These are phyloP conservation scores for Gasterosteus nipponicus DNA, from an alignment of 2,113 vertebrate genomes.

Conservation along the genomic window DNA sequence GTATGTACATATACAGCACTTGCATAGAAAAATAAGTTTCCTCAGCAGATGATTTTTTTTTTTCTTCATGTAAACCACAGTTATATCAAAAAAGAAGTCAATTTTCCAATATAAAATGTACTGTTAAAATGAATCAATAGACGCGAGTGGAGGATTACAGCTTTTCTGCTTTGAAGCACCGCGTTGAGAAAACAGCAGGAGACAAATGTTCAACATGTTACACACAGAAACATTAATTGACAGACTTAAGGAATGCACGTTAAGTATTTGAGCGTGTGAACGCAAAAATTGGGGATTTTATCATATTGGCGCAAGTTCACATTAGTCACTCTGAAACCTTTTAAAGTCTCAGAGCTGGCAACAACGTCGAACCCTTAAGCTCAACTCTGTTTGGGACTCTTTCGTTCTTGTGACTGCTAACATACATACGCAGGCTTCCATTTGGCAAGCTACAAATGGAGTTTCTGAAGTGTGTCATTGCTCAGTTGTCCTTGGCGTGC, in stretches of 20 bases:
- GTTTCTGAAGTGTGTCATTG: slow-evolving; percentile 62
- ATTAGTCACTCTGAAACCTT: slow-evolving; percentile 50
- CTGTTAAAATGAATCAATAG: slow-evolving; percentile 70
- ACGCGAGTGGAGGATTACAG: slow-evolving; percentile 52
- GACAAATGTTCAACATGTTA: slow-evolving; percentile 49
- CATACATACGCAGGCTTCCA: slow-evolving; percentile 49
- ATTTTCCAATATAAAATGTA: slow-evolving; percentile 77
- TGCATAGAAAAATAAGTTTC: slow-evolving; percentile 85
- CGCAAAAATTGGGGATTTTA: slow-evolving; percentile 42
- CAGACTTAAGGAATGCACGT: slow-evolving; percentile 72
- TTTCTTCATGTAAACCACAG: slow-evolving; percentile 75
- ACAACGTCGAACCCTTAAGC: slow-evolving; percentile 47
- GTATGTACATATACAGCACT: slow-evolving; percentile 81
- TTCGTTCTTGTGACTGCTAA: slow-evolving; percentile 46
- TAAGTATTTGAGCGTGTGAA: slow-evolving; percentile 61
- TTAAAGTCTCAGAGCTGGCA: slow-evolving; percentile 51
- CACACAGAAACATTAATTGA: slow-evolving; percentile 61
- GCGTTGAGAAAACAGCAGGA: slow-evolving; percentile 63
- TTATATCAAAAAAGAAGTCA: slow-evolving; percentile 75
- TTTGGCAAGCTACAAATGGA: slow-evolving; percentile 78
- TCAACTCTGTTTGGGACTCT: slow-evolving; percentile 38
- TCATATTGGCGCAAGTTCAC: slow-evolving; percentile 71
- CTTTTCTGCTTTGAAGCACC: slow-evolving; percentile 71
- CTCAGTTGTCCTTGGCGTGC: slow-evolving; percentile 80
- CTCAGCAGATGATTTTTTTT: slow-evolving; percentile 77